These are phyloP conservation scores for Eulithis prunata DNA, from an alignment of 2,888 invertebrate genomes.

Conservation along the genomic window DNA sequence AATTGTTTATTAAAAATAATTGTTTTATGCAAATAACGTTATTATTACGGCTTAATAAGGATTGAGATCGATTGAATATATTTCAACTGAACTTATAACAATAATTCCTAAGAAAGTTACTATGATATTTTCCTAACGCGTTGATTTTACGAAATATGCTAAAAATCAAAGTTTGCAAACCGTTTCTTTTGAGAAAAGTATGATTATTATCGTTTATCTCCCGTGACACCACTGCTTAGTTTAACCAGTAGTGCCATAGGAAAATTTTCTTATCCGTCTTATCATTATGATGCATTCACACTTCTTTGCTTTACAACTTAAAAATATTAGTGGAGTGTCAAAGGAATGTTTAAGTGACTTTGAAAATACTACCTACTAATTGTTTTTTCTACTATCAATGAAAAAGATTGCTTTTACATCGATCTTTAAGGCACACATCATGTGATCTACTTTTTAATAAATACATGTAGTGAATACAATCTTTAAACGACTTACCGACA, in stretches of 20 bases:
- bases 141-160: background rate
- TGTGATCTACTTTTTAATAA: constrained; percentile 18
- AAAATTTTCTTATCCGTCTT: background rate
- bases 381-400: constrained; percentile 2
- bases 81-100: no score
- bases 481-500: background rate
- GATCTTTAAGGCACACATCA: constrained; percentile 59
- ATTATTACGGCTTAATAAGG: no score
- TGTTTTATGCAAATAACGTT: background rate
- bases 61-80: no score
- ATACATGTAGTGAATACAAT: constrained; percentile 1
- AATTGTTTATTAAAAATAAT: no score
- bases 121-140: background rate
- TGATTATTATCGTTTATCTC: no score
- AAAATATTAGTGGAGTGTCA: constrained; percentile 12
- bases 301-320: constrained; percentile 6
- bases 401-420: constrained; percentile 17
- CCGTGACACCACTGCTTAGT: no score
- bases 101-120: no score
- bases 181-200: no score
- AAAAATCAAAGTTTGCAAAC: no score
- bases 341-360: constrained; percentile 12
- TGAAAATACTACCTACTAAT: background rate
- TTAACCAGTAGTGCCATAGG: no score
- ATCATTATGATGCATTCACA: constrained; percentile 8